phyloP scores from a whole-genome alignment of 2,888 invertebrate species.

The Plebejus melissa region DNA sequence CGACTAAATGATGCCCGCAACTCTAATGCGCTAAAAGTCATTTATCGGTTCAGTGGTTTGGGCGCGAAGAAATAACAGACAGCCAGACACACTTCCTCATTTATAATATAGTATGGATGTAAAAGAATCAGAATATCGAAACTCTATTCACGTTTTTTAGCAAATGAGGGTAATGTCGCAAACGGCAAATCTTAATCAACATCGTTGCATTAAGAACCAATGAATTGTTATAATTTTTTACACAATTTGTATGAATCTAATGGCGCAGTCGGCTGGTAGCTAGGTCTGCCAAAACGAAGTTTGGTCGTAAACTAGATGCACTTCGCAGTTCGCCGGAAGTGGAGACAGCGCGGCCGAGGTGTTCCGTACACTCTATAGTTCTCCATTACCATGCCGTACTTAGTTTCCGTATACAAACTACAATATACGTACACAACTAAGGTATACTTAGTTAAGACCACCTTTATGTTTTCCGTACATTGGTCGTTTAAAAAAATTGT shows the following conservation, averaged over 20 bases:
- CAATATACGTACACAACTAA: background rate
- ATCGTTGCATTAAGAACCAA: background rate
- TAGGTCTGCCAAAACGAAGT: conserved; percentile 9
- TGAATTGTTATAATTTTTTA: background rate
- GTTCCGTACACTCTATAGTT: background rate
- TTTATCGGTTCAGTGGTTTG: too few relatives aligned
- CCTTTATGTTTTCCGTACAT: background rate
- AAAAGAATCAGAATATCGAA: background rate
- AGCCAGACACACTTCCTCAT: too few relatives aligned
- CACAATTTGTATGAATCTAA: background rate
- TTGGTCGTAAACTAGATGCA: background rate
- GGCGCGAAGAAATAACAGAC: too few relatives aligned
- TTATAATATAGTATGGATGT: too few relatives aligned
- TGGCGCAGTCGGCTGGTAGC: background rate
- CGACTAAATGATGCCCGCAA: too few relatives aligned
- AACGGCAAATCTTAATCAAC: background rate
- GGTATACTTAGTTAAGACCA: background rate
- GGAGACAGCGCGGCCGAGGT: background rate
- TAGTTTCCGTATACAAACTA: background rate
- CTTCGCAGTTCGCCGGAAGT: conserved; percentile 11
- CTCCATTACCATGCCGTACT: background rate
- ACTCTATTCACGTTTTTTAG: background rate
- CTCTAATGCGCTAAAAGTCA: too few relatives aligned
- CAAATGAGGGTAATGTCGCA: background rate
- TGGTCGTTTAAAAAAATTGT: background rate